Conservation (phyloP, 2,797 vertebrate genomes). For the Pygocentrus nattereri region DNA sequence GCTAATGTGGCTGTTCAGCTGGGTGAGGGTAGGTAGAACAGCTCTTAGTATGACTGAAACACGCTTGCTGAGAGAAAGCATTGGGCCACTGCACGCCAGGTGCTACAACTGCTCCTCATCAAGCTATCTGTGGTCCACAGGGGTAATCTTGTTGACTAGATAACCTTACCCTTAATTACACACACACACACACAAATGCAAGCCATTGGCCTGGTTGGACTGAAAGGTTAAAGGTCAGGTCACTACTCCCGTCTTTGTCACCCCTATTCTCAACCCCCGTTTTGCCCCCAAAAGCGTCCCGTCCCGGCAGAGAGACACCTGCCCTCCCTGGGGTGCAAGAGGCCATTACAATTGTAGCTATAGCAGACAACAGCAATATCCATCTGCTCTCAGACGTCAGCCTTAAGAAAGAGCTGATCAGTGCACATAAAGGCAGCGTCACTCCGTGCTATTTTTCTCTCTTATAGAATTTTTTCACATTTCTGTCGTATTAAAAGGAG, state of each 20-base stretch:
- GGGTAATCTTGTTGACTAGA: slow-evolving; percentile 75
- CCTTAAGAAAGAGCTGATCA: background rate
- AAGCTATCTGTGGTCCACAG: slow-evolving; percentile 59
- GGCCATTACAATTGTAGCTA: slow-evolving; percentile 17
- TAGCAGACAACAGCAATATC: background rate
- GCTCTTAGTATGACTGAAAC: slow-evolving; percentile 2
- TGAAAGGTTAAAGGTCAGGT: slow-evolving; percentile 55
- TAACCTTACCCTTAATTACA: slow-evolving; percentile 62
- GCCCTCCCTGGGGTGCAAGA: slow-evolving; percentile 28
- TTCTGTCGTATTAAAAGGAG: background rate
- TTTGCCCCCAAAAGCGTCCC: slow-evolving; percentile 37
- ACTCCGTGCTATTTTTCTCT: background rate
- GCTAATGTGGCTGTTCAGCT: slow-evolving; percentile 22
- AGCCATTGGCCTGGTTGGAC: slow-evolving; percentile 18
- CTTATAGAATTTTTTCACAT: background rate
- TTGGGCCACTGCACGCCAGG: slow-evolving; percentile 6
- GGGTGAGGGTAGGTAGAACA: background rate
- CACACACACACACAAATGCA: slow-evolving; percentile 14
- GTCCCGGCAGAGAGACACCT: slow-evolving; percentile 52
- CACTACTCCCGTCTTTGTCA: slow-evolving; percentile 59
- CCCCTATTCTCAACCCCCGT: slow-evolving; percentile 37
- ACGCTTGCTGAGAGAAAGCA: slow-evolving; percentile 7
- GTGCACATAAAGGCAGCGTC: background rate
- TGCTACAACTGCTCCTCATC: slow-evolving; percentile 56
- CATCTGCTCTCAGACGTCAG: background rate